Conservation (phyloP, 2,888 invertebrate genomes). For the Nezara viridula region DNA sequence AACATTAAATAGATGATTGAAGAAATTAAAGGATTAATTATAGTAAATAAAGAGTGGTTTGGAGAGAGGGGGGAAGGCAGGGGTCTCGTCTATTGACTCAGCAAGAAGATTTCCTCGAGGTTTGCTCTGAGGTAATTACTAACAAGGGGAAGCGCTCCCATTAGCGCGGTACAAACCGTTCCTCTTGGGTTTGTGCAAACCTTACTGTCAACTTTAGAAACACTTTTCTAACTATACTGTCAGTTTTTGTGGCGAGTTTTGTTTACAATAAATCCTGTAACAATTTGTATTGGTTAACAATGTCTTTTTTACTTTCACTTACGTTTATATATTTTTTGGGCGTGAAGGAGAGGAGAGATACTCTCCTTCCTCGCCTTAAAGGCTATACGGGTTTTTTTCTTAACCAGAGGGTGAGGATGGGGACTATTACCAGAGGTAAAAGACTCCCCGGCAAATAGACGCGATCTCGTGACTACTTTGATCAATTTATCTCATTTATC, state of each 20-base stretch:
- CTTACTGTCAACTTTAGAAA: constrained; percentile 33
- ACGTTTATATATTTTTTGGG: too few species aligned
- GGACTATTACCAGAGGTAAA: too few species aligned
- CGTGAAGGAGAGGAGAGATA: too few species aligned
- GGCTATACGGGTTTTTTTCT: too few species aligned
- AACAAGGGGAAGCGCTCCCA: constrained; percentile 32
- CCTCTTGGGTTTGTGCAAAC: constrained; percentile 17
- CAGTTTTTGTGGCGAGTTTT: neutral
- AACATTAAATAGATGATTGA: neutral
- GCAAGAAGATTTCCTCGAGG: constrained; percentile 31
- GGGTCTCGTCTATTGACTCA: constrained; percentile 33
- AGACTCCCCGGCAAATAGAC: too few species aligned
- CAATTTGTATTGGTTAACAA: too few species aligned
- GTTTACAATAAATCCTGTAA: neutral
- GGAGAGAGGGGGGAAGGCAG: neutral
- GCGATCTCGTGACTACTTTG: too few species aligned
- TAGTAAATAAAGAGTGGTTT: constrained; percentile 42
- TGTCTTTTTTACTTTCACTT: too few species aligned
- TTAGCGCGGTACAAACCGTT: neutral
- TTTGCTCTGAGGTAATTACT: constrained; percentile 49
- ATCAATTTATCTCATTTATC: too few species aligned
- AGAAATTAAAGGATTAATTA: constrained; percentile 14
- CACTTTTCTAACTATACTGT: neutral
- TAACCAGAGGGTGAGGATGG: too few species aligned
- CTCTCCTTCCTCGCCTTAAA: too few species aligned